These are phyloP conservation scores for Laspeyria flexula DNA, from an alignment of 2,888 invertebrate species.

Conservation along the genomic window DNA sequence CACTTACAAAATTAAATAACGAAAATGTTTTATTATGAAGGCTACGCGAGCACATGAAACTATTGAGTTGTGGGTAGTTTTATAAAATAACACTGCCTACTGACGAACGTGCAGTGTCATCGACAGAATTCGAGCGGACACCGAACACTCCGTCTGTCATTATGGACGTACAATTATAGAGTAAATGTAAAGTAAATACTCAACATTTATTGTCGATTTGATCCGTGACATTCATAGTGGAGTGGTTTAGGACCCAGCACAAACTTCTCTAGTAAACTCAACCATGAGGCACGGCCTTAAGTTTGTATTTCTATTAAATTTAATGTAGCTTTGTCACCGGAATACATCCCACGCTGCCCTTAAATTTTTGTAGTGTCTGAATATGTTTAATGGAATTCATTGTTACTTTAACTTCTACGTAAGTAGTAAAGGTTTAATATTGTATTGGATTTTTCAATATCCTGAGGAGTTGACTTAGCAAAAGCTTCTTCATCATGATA, in stretches of 20 bases:
- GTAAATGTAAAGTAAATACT: conserved; percentile 84
- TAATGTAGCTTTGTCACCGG: conserved; percentile 60
- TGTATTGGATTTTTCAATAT: background rate
- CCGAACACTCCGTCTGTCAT: conserved; percentile 61
- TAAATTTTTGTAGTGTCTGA: conserved; percentile 61
- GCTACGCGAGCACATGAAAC: conserved; percentile 26
- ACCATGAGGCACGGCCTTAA: conserved; percentile 20
- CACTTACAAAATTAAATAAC: conserved; percentile 25
- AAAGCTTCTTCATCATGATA: no score
- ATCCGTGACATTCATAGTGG: conserved; percentile 72
- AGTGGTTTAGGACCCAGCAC: conserved; percentile 41
- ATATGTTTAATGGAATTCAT: conserved; percentile 45
- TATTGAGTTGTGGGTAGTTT: conserved; percentile 40
- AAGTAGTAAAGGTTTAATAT: conserved; percentile 3
- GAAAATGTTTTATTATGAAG: conserved; percentile 15
- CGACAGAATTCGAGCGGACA: conserved; percentile 66
- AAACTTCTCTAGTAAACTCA: conserved; percentile 14
- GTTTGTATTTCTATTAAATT: conserved; percentile 34
- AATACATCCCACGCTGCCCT: conserved; percentile 64
- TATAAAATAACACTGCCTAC: conserved; percentile 67
- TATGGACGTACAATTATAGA: conserved; percentile 73
- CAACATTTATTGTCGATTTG: conserved; percentile 76
- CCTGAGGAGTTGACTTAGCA: background rate
- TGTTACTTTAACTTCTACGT: conserved; percentile 3
- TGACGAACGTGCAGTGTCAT: conserved; percentile 73